Evolutionary conservation across 2,113 vertebrate species (phyloP).

Genomic region (Plecturocebus donacophilus): DNA sequence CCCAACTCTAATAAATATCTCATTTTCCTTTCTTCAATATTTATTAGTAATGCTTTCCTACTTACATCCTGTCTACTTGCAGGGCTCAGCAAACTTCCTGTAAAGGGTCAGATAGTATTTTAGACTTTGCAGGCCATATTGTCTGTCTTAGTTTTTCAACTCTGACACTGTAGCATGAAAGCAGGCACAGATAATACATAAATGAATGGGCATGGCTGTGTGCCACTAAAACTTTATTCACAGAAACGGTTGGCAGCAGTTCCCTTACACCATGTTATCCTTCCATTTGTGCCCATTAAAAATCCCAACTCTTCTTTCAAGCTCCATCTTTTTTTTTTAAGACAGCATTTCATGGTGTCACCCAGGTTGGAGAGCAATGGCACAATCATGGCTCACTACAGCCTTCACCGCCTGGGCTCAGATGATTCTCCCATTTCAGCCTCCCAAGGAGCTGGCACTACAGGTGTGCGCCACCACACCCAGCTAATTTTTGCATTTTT

Average conservation of each 20-base stretch:
- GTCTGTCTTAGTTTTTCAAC: neutral
- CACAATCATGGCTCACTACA: too few species aligned
- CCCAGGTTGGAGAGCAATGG: too few species aligned
- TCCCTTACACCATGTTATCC: neutral
- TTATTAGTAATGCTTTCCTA: conserved; percentile 18
- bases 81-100: neutral
- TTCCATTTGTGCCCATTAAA: conserved; percentile 15
- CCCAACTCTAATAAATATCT: neutral
- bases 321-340: neutral
- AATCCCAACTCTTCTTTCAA: neutral
- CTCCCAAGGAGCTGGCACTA: too few species aligned
- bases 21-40: conserved; percentile 24
- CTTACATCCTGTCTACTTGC: neutral
- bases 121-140: neutral
- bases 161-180: neutral
- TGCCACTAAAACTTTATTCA: neutral
- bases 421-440: too few species aligned
- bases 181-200: neutral
- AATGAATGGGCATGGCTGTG: neutral
- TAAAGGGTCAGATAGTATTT: neutral
- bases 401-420: too few species aligned
- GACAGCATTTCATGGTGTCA: too few species aligned
- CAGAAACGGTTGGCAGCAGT: neutral
- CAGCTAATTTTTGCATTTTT: too few species aligned
- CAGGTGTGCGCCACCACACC: too few species aligned